Evolutionary conservation across 2,888 invertebrate genomes (phyloP).

Genomic region (Hirtodrosophila confusa): DNA sequence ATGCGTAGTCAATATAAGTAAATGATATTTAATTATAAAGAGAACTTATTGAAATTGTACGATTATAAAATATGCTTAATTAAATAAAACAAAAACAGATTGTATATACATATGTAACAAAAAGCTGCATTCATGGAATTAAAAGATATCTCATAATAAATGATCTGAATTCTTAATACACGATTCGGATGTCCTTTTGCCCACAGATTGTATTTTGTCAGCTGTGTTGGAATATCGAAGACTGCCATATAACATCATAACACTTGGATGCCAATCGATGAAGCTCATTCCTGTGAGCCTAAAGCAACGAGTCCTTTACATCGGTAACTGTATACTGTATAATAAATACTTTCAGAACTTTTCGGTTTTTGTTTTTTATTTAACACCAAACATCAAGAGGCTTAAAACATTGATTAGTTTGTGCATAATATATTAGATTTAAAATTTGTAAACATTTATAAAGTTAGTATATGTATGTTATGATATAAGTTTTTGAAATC

Average conservation of each 20-base stretch:
- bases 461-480: slow-evolving; percentile 25
- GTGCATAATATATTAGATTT: slow-evolving; percentile 25
- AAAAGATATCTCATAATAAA: background rate
- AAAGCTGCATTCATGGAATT: slow-evolving; percentile 13
- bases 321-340: too few species aligned
- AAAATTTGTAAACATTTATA: slow-evolving; percentile 44
- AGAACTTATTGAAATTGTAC: slow-evolving; percentile 73
- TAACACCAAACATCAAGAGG: slow-evolving; percentile 73
- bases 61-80: slow-evolving; percentile 55
- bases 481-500: slow-evolving; percentile 1
- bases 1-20: slow-evolving; percentile 71
- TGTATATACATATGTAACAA: slow-evolving; percentile 64
- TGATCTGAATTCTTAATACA: too few species aligned
- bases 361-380: slow-evolving; percentile 56
- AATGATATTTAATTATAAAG: slow-evolving; percentile 67
- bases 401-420: slow-evolving; percentile 64
- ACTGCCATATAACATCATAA: too few species aligned
- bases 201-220: too few species aligned
- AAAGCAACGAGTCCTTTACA: too few species aligned
- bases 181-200: too few species aligned
- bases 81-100: slow-evolving; percentile 56
- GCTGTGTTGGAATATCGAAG: too few species aligned
- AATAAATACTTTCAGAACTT: background rate
- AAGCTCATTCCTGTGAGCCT: too few species aligned
- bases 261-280: too few species aligned